Percentiles rank a stretch among this genome's conserved stretches.
phyloP scores from a whole-genome alignment of 2,888 invertebrate genomes.

The Eupithecia exiguata region DNA sequence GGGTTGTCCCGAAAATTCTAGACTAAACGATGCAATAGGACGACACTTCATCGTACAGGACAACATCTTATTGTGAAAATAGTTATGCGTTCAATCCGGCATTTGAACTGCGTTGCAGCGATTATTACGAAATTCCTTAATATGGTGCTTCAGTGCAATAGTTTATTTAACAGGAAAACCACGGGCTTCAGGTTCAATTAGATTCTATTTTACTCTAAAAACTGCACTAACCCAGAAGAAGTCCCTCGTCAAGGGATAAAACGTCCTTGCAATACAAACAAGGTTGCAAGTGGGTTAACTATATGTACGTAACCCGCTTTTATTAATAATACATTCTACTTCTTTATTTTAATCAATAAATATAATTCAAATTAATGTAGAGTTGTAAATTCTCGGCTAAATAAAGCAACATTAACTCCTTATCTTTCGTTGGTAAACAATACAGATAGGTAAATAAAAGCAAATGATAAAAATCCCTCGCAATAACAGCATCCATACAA shows the following conservation, averaged over 20 bases:
- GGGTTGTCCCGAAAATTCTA: slow-evolving; percentile 53
- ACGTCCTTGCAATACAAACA: no score
- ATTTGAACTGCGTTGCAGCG: background rate
- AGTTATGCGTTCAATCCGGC: background rate
- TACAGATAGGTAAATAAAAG: slow-evolving; percentile 4
- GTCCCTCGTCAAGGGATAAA: no score
- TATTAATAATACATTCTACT: no score
- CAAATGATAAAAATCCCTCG: slow-evolving; percentile 12
- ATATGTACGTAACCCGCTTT: no score
- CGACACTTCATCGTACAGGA: background rate
- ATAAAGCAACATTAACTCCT: background rate
- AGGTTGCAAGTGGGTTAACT: no score
- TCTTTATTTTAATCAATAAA: no score
- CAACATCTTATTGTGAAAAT: background rate
- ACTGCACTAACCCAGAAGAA: no score
- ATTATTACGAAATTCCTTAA: background rate
- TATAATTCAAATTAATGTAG: background rate
- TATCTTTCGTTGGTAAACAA: slow-evolving; percentile 2
- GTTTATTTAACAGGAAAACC: background rate
- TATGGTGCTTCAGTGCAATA: background rate
- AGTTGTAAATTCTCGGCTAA: background rate
- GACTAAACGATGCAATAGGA: no score
- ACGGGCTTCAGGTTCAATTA: background rate
- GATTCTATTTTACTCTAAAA: background rate
- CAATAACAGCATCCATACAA: slow-evolving; percentile 45